Evolutionary conservation across 2,888 invertebrate genomes (phyloP).

Genomic region (Parnassius mnemosyne): DNA sequence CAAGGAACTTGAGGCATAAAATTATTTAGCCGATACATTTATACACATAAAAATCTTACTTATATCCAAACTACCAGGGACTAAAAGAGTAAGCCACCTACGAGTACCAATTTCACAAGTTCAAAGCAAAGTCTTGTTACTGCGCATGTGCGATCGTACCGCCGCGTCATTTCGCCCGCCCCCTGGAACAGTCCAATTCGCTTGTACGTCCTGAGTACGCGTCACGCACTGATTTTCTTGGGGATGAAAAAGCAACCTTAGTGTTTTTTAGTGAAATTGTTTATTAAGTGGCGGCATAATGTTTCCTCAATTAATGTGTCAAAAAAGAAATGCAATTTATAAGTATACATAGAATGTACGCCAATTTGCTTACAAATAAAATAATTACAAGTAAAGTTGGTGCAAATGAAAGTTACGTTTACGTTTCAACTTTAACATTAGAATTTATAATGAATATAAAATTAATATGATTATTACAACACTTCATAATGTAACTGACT

Average conservation of each 20-base stretch:
- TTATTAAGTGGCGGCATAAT: constrained; percentile 7
- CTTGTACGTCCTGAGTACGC: constrained; percentile 7
- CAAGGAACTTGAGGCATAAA: neutral
- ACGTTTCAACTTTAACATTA: neutral
- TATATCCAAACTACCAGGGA: constrained; percentile 11
- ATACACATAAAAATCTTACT: constrained; percentile 7
- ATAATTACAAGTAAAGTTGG: neutral
- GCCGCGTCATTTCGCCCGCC: constrained; percentile 23
- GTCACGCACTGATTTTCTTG: neutral
- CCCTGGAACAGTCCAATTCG: constrained; percentile 16
- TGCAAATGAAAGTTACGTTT: neutral
- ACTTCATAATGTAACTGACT: too few species aligned
- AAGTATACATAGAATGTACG: neutral
- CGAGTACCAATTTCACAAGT: constrained; percentile 24
- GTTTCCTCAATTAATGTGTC: neutral
- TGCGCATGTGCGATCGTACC: constrained; percentile 22
- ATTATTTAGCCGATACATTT: constrained; percentile 1
- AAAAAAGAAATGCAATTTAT: neutral
- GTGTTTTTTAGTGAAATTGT: constrained; percentile 2
- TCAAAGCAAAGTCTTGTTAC: constrained; percentile 22
- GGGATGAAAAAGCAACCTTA: constrained; percentile 1
- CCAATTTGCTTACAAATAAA: neutral
- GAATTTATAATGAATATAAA: too few species aligned
- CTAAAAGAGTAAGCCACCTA: constrained; percentile 19
- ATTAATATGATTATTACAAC: too few species aligned